These are phyloP conservation scores for Pachypanchax playfairii DNA, from an alignment of 2,113 vertebrate species.

Conservation along the genomic window DNA sequence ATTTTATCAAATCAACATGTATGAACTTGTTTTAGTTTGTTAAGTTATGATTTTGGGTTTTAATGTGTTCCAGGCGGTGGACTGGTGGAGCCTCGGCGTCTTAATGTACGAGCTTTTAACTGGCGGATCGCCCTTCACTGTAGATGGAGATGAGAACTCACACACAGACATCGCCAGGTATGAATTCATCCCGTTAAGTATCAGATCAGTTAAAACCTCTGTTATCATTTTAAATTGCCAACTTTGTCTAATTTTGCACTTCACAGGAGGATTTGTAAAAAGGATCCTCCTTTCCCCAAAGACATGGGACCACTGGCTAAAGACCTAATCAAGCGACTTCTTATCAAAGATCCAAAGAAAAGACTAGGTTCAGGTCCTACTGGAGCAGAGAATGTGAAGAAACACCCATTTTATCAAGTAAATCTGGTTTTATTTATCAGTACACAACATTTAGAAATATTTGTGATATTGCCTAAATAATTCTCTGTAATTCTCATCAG, in stretches of 20 bases:
- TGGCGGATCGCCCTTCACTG: conserved; percentile 97
- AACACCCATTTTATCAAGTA: conserved; percentile 97
- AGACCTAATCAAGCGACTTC: conserved; percentile 90
- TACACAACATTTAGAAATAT: conserved; percentile 23
- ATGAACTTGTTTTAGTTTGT: background rate
- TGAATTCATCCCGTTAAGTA: conserved; percentile 39
- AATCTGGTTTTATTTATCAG: background rate
- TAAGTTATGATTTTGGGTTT: conserved; percentile 4
- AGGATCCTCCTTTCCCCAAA: conserved; percentile 93
- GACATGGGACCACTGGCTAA: conserved; percentile 91
- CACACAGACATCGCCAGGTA: conserved; percentile 97
- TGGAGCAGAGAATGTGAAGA: conserved; percentile 90
- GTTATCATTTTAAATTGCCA: conserved; percentile 4
- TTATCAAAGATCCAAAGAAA: conserved; percentile 95
- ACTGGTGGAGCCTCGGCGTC: conserved; percentile 99
- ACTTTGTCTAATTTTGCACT: conserved; percentile 14
- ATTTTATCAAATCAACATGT: conserved; percentile 2
- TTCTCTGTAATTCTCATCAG: conserved; percentile 70
- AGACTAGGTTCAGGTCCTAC: conserved; percentile 89
- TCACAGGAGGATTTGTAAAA: conserved; percentile 94
- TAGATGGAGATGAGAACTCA: conserved; percentile 96
- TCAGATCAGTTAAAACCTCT: background rate
- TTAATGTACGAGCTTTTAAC: conserved; percentile 97
- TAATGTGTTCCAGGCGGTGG: conserved; percentile 87
- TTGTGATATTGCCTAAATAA: background rate